phyloP scores from a whole-genome alignment of 2,113 vertebrate species.

The Pseudorasbora parva region DNA sequence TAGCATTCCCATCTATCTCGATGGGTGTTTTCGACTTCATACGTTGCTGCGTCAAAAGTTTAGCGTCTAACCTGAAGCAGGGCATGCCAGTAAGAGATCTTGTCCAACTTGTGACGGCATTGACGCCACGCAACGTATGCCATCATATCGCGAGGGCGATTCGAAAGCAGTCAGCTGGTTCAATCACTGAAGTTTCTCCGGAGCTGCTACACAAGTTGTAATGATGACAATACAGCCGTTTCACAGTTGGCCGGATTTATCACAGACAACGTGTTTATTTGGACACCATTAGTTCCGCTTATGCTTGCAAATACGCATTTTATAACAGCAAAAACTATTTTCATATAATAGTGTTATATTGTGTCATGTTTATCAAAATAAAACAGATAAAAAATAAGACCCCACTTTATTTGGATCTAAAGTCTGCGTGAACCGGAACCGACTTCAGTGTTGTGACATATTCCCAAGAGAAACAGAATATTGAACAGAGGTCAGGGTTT shows the following conservation, averaged over 20 bases:
- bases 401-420: too few species aligned
- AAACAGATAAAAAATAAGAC: background rate
- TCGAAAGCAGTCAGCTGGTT: background rate
- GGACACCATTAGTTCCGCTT: background rate
- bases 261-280: background rate
- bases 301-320: background rate
- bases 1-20: background rate
- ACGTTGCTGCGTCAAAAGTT: too few species aligned
- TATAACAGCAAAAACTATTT: background rate
- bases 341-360: background rate
- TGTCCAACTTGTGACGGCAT: too few species aligned
- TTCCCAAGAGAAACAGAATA: too few species aligned
- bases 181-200: too few species aligned
- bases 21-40: background rate
- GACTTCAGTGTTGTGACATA: too few species aligned
- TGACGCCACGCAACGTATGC: background rate
- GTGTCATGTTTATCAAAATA: background rate
- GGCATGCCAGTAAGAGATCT: background rate
- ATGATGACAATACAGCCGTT: too few species aligned
- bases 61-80: background rate
- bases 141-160: background rate
- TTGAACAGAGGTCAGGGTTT: too few species aligned
- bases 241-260: background rate
- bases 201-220: too few species aligned
- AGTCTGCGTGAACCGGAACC: too few species aligned